phyloP scores from a whole-genome alignment of 1,140 invertebrate species.

The Hyposmocoma kahamanoa region DNA sequence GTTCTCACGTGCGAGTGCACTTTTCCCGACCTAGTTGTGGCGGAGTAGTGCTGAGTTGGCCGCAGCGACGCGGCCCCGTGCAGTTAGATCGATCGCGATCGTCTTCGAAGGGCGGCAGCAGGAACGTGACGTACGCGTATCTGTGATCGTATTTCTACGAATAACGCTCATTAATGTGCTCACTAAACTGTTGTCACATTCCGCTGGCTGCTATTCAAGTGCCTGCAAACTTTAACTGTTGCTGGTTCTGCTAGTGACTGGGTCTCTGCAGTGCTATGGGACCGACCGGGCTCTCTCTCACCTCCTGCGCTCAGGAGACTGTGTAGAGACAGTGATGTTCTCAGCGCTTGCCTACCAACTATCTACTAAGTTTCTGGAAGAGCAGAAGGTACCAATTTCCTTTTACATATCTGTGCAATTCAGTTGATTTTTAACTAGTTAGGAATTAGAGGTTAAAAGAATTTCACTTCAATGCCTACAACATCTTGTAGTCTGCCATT shows the following conservation, averaged over 20 bases:
- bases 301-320: slow-evolving; percentile 31
- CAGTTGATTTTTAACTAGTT: no score
- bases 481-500: no score
- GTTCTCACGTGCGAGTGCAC: slow-evolving; percentile 52
- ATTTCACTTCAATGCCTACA: no score
- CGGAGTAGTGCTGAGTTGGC: neutral
- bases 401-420: no score
- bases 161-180: no score
- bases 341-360: slow-evolving; percentile 57
- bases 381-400: slow-evolving; percentile 45
- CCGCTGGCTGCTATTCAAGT: no score
- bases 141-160: slow-evolving; percentile 28
- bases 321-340: slow-evolving; percentile 48
- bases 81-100: slow-evolving; percentile 16
- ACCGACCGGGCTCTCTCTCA: slow-evolving; percentile 11
- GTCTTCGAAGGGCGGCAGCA: slow-evolving; percentile 9
- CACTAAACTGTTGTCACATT: no score
- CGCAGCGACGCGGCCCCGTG: neutral
- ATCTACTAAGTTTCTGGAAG: slow-evolving; percentile 55
- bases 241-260: no score
- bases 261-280: slow-evolving; percentile 19
- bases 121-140: slow-evolving; percentile 26
- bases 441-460: no score
- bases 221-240: no score
- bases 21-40: slow-evolving; percentile 25